These are phyloP conservation scores for Leucophenga montana DNA, from an alignment of 2,888 invertebrate genomes.

Conservation along the genomic window DNA sequence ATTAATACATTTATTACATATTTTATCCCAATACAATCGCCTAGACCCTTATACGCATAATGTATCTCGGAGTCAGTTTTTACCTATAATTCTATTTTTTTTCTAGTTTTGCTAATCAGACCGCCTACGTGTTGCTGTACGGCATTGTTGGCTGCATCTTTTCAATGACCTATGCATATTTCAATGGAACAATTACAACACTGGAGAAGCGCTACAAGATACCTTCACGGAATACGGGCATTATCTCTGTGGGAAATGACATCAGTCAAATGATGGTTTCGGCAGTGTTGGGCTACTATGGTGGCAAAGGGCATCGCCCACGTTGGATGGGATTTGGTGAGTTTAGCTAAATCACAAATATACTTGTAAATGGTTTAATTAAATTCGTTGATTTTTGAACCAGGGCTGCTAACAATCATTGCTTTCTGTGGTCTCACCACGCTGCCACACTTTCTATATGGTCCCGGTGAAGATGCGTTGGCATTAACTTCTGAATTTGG, in stretches of 20 bases:
- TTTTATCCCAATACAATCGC: too few relatives aligned
- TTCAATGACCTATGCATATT: conserved; percentile 81
- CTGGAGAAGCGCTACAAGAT: conserved; percentile 83
- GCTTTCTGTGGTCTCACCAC: conserved; percentile 80
- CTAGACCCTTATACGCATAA: too few relatives aligned
- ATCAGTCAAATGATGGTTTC: conserved; percentile 81
- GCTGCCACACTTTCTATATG: conserved; percentile 80
- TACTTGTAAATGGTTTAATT: background rate
- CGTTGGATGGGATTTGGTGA: conserved; percentile 80
- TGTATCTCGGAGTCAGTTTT: too few relatives aligned
- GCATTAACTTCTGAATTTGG: conserved; percentile 78
- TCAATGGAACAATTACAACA: conserved; percentile 83
- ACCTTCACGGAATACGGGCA: conserved; percentile 81
- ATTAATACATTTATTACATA: too few relatives aligned
- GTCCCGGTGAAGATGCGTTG: conserved; percentile 80
- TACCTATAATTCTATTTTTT: background rate
- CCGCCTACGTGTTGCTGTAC: conserved; percentile 76
- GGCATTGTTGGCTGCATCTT: conserved; percentile 81
- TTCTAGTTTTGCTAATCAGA: conserved; percentile 72
- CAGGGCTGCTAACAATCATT: conserved; percentile 76
- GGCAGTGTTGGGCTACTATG: conserved; percentile 80
- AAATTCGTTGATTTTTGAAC: background rate
- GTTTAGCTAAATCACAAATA: background rate
- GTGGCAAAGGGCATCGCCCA: conserved; percentile 81
- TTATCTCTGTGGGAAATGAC: conserved; percentile 83